Conservation (phyloP, 2,113 vertebrate species). For the Myocastor coypus region DNA sequence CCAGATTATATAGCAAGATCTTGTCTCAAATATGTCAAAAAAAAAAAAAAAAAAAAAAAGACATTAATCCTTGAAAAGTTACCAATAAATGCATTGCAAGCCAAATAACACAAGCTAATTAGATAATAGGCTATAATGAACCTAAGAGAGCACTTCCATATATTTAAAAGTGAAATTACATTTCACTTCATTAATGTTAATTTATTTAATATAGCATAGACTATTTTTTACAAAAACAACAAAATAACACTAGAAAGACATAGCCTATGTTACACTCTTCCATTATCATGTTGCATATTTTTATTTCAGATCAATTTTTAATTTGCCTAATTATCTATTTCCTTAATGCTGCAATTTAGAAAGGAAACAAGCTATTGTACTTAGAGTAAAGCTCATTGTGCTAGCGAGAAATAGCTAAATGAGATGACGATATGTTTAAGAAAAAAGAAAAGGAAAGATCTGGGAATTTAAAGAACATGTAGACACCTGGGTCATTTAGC, state of each 20-base stretch:
- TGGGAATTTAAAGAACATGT: not conserved
- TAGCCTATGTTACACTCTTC: not conserved
- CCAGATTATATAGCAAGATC: not conserved
- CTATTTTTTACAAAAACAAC: not conserved
- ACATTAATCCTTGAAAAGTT: not conserved
- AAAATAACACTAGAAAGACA: not conserved
- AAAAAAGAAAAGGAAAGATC: not conserved
- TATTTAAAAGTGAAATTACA: not conserved
- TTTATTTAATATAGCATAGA: not conserved
- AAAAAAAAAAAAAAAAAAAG: not conserved
- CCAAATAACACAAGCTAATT: not conserved
- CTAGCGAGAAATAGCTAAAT: not conserved
- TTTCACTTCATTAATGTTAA: not conserved
- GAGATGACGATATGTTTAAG: not conserved
- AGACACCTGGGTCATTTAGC: not conserved
- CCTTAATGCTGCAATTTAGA: not conserved
- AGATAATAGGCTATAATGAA: not conserved
- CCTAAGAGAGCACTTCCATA: not conserved
- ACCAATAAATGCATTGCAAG: not conserved
- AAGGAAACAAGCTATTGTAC: not conserved
- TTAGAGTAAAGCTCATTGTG: not conserved
- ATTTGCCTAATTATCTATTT: not conserved
- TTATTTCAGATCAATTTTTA: slow-evolving; percentile 9
- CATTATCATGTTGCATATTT: not conserved
- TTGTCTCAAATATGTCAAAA: not conserved